Conservation (phyloP, 2,113 vertebrate species). For the Heterochromis multidens region DNA sequence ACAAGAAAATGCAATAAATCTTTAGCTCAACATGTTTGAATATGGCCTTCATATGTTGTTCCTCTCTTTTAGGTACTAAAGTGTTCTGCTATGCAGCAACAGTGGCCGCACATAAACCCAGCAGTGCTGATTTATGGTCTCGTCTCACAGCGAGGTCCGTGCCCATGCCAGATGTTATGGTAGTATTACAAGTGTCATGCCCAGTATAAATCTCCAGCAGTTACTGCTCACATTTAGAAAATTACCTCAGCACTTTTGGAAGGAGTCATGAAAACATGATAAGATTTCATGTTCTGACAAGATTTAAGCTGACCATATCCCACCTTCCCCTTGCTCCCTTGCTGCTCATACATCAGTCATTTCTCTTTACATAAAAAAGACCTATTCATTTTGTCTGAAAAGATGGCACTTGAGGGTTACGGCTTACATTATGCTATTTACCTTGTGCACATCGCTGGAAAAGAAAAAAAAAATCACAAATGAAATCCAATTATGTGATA, state of each 20-base stretch:
- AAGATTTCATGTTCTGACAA: constrained; percentile 53
- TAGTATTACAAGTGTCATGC: constrained; percentile 68
- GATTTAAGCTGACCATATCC: constrained; percentile 18
- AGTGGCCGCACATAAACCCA: constrained; percentile 57
- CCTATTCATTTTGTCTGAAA: constrained; percentile 23
- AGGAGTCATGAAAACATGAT: constrained; percentile 47
- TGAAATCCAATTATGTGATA: constrained; percentile 2
- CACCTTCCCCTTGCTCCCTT: not conserved
- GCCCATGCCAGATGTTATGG: constrained; percentile 67
- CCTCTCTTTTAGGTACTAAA: constrained; percentile 37
- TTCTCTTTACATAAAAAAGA: not conserved
- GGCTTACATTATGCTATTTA: not conserved
- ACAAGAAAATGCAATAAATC: constrained; percentile 42
- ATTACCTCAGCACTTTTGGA: constrained; percentile 56
- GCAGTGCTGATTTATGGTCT: constrained; percentile 53
- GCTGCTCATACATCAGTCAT: constrained; percentile 31
- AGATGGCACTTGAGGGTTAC: not conserved
- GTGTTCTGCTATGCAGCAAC: constrained; percentile 48
- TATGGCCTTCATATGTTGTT: constrained; percentile 37
- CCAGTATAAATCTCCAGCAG: constrained; percentile 62
- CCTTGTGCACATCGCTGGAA: not conserved
- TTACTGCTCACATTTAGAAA: constrained; percentile 62
- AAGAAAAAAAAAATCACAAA: constrained; percentile 3
- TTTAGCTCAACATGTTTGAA: constrained; percentile 7
- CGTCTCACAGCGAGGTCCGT: constrained; percentile 32